These are phyloP conservation scores for Megastigmus dorsalis DNA, from an alignment of 2,888 invertebrate species.

Conservation along the genomic window DNA sequence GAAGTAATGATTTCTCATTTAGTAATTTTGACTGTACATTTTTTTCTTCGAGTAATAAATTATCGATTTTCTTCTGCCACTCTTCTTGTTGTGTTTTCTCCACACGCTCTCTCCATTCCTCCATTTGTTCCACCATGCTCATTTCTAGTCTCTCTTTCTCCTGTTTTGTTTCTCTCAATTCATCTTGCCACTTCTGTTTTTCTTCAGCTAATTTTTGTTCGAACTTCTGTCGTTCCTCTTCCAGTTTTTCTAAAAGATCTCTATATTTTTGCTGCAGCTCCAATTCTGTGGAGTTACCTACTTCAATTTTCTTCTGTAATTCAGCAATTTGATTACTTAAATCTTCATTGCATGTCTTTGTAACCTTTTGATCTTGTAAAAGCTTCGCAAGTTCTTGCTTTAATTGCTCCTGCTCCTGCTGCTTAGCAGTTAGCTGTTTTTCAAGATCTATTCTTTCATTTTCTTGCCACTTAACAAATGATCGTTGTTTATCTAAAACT, in stretches of 20 bases:
- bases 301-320: constrained; percentile 75
- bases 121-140: constrained; percentile 75
- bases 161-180: constrained; percentile 71
- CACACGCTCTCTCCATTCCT: constrained; percentile 72
- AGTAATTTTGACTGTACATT: constrained; percentile 68
- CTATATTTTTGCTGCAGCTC: constrained; percentile 76
- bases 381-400: constrained; percentile 74
- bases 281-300: constrained; percentile 66
- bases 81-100: constrained; percentile 70
- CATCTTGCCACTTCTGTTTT: constrained; percentile 76
- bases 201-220: constrained; percentile 75
- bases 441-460: constrained; percentile 73
- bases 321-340: constrained; percentile 75
- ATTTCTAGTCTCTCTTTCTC: constrained; percentile 75
- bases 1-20: constrained; percentile 70
- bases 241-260: constrained; percentile 74
- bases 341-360: constrained; percentile 76
- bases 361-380: constrained; percentile 74
- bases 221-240: constrained; percentile 76
- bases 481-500: constrained; percentile 63
- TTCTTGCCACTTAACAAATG: constrained; percentile 65
- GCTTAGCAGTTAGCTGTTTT: constrained; percentile 74
- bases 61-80: constrained; percentile 74
- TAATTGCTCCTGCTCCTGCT: constrained; percentile 75
- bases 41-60: constrained; percentile 74